Evolutionary conservation across 2,113 vertebrate genomes (phyloP), one percentile per base, ranked within the genome.

Genomic region (Caranx melampygus): DNA sequence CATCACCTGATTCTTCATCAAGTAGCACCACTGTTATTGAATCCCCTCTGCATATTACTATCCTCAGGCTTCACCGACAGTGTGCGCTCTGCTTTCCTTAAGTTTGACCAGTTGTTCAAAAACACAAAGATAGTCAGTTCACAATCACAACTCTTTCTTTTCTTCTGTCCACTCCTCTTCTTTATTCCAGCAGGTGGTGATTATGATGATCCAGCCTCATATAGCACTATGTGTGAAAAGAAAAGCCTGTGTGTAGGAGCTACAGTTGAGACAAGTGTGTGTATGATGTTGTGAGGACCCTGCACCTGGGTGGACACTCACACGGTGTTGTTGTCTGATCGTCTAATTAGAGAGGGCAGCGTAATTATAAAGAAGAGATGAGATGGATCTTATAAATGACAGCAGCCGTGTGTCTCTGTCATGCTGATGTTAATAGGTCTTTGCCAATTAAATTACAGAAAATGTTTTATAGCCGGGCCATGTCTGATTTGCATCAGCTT

Each of bases 101-200:
- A 42, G 40, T 42, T 42, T 42, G 40, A 11, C 40, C 40, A 42
- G 11, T 42, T 10, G 40, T 42, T 10, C 40, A 42, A 26, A 10
- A 42, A 42, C 7, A 42, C 6, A 42, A 42, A 42, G 40, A 42
- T 42, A 42, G 8, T 42, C 40, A 42, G 40, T 42, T 42, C 11
- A 10, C 40, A 42, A 42, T 62, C 21, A 20, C 10, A 42, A 34
- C 52, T 66, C 33, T 59, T 42, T 66, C 14, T 51, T 12, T 18
- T 15, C 42, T n/a, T 20, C 75, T 20, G 51, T 15, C 40, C 45
- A 20, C 49, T 6, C 60, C 47, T 67, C 13, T 0, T 67, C 61
- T 76, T 77, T 77, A 54, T 73, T 78, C 62, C 63, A 70, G 40
- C 58, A 81, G 85, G 76, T 75, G 84, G 42, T 83, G 62, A 86